Percentiles rank a stretch among this genome's conserved stretches.
Evolutionary conservation across 2,888 invertebrate species (phyloP).

Genomic region (Drosophila meridionalis): DNA sequence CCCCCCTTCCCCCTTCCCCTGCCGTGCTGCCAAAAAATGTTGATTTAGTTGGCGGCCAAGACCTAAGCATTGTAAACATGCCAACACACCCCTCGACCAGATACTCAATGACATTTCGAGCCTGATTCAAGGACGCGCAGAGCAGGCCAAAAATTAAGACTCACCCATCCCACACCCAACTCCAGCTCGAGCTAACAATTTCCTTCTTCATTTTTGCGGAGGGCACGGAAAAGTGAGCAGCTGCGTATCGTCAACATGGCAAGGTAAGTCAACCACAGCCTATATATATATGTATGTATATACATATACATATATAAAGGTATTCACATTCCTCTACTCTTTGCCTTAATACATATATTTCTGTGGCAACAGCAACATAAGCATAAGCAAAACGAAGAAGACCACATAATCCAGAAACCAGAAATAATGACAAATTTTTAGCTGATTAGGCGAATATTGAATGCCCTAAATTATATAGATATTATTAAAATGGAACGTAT

Average conservation of each 20-base stretch:
- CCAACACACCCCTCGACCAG: conserved; percentile 32
- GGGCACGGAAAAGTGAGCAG: conserved; percentile 23
- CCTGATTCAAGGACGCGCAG: conserved; percentile 51
- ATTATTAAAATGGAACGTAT: too few relatives aligned
- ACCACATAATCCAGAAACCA: conserved; percentile 4
- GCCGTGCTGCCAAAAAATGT: conserved; percentile 38
- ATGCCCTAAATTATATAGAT: conserved; percentile 1
- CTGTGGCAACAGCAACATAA: conserved; percentile 13
- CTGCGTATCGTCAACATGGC: conserved; percentile 52
- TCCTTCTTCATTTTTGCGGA: background rate
- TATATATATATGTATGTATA: background rate
- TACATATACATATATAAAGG: background rate
- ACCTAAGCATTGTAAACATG: conserved; percentile 61
- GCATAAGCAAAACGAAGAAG: background rate
- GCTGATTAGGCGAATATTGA: background rate
- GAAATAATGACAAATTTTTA: background rate
- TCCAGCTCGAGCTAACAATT: background rate
- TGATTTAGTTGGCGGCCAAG: conserved; percentile 65
- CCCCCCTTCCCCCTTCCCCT: background rate
- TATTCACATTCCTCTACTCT: background rate
- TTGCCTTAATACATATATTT: conserved; percentile 13
- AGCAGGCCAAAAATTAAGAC: conserved; percentile 40
- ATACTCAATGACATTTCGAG: conserved; percentile 60
- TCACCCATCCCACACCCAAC: background rate
- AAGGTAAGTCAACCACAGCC: conserved; percentile 45